Conservation (phyloP, 2,888 invertebrate genomes). For the Dorcus parallelipipedus region DNA sequence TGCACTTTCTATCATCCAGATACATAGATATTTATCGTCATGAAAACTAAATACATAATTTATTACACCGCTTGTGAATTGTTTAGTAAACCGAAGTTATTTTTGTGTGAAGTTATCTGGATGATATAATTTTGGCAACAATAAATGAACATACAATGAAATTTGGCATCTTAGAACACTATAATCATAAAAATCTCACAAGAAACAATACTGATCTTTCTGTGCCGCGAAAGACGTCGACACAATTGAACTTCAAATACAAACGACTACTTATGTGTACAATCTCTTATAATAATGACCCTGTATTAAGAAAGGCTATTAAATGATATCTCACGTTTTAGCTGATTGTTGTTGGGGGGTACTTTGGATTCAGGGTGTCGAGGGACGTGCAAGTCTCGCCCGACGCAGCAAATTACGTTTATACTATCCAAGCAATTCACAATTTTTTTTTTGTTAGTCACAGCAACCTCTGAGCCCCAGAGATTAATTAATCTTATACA, state of each 20-base stretch:
- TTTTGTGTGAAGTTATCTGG: no score
- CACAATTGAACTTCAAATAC: constrained; percentile 26
- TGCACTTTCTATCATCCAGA: not conserved
- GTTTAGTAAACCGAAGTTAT: no score
- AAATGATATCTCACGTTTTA: constrained; percentile 44
- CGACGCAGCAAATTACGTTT: not conserved
- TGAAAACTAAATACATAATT: no score
- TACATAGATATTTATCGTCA: no score
- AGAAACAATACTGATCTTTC: constrained; percentile 42
- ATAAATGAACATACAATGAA: not conserved
- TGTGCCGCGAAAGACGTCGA: constrained; percentile 34
- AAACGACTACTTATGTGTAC: constrained; percentile 40
- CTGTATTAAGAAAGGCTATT: constrained; percentile 51
- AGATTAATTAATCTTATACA: constrained; percentile 24
- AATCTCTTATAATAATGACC: constrained; percentile 49
- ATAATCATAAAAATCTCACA: constrained; percentile 30
- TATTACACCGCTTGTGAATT: no score
- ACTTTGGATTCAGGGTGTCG: constrained; percentile 6
- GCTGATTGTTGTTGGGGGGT: constrained; percentile 36
- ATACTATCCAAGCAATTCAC: constrained; percentile 5
- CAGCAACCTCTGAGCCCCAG: constrained; percentile 22
- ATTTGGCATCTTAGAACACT: constrained; percentile 18
- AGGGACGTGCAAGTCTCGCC: not conserved
- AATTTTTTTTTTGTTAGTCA: constrained; percentile 20
- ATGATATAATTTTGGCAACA: constrained; percentile 10